Conservation (phyloP, 2,888 invertebrate species). For the Myopa testacea region DNA sequence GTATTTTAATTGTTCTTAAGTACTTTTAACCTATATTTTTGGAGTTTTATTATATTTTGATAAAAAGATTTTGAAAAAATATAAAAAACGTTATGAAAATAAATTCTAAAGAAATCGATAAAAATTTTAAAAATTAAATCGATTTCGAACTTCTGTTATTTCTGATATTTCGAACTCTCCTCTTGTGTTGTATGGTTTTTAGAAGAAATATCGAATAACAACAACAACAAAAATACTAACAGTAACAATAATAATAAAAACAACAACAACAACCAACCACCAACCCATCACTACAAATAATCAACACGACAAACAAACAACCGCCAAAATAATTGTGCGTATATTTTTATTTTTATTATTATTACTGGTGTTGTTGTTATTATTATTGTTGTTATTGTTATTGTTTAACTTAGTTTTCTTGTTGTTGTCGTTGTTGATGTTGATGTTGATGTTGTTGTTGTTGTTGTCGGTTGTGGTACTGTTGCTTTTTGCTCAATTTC, state of each 20-base stretch:
- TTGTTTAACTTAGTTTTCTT: not conserved
- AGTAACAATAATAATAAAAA: too few species aligned
- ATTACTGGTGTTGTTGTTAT: conserved; percentile 1
- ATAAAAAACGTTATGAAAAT: not conserved
- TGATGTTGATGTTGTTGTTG: conserved; percentile 16
- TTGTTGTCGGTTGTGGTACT: not conserved
- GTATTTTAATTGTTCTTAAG: not conserved
- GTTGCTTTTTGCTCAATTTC: too few species aligned
- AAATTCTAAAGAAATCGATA: not conserved
- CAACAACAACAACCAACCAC: too few species aligned
- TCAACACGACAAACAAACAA: too few species aligned
- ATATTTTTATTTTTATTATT: not conserved
- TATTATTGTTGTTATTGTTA: conserved; percentile 1
- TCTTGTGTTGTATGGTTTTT: too few species aligned
- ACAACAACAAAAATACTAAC: too few species aligned
- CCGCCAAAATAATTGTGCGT: not conserved
- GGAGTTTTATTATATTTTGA: not conserved
- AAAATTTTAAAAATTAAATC: too few species aligned
- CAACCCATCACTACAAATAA: too few species aligned
- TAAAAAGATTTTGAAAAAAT: not conserved
- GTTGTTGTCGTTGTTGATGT: conserved; percentile 19
- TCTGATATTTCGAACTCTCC: too few species aligned
- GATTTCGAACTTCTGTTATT: too few species aligned
- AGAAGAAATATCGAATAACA: too few species aligned
- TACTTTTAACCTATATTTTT: not conserved